phyloP scores from a whole-genome alignment of 2,113 vertebrate genomes.

The Centrocercus urophasianus region DNA sequence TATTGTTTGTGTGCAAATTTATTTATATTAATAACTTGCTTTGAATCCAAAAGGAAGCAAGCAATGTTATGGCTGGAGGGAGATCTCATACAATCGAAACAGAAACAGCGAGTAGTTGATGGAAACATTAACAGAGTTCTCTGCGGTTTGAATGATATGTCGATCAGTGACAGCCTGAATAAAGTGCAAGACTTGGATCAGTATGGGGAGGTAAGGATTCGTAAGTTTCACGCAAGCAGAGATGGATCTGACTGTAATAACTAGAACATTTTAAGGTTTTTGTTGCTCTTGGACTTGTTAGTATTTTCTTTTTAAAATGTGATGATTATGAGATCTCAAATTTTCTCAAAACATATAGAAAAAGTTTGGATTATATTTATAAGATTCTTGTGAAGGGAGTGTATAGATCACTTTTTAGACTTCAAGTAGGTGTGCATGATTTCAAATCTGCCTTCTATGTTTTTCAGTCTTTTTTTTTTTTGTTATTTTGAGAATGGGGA shows the following conservation, averaged over 20 bases:
- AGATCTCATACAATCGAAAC: slow-evolving; percentile 83
- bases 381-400: not conserved
- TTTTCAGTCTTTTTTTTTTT: not conserved
- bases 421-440: not conserved
- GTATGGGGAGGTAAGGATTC: slow-evolving; percentile 82
- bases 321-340: not conserved
- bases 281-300: not conserved
- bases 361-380: not conserved
- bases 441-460: not conserved
- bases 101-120: slow-evolving; percentile 76
- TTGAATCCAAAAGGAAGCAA: slow-evolving; percentile 86
- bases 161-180: slow-evolving; percentile 74
- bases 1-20: not conserved
- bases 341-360: not conserved
- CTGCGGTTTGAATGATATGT: slow-evolving; percentile 85
- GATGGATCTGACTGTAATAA: not conserved
- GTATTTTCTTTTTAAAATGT: not conserved
- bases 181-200: slow-evolving; percentile 76
- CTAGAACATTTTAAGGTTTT: not conserved
- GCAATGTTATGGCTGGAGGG: slow-evolving; percentile 88
- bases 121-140: slow-evolving; percentile 84
- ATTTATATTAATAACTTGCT: not conserved
- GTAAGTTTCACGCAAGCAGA: not conserved
- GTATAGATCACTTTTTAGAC: not conserved
- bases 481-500: not conserved